A percentile compares a stretch with the other conserved stretches of the same genome.
These are phyloP conservation scores for Lepisosteus osseus DNA, from an alignment of 2,113 vertebrate genomes.

Conservation along the genomic window DNA sequence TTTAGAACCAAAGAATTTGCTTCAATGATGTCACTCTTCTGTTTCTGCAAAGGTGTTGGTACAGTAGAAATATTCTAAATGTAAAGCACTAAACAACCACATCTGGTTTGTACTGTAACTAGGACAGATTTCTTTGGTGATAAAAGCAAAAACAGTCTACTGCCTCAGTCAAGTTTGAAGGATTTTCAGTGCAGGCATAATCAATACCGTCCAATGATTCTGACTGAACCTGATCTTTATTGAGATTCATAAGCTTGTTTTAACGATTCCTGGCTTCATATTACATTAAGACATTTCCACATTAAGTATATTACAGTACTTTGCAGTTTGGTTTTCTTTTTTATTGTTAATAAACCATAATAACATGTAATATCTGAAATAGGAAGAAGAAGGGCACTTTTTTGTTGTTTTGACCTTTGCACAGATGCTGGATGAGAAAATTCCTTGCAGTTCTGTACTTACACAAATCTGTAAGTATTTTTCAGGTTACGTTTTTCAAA, in stretches of 20 bases:
- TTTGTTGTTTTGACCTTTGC: too few relatives aligned
- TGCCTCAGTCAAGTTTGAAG: background rate
- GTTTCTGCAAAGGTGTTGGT: background rate
- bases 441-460: too few relatives aligned
- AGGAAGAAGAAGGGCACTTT: too few relatives aligned
- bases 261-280: conserved; percentile 9
- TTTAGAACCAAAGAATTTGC: background rate
- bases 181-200: conserved; percentile 5
- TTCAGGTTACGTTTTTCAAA: too few relatives aligned
- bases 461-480: too few relatives aligned
- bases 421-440: too few relatives aligned
- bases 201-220: conserved; percentile 8
- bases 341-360: too few relatives aligned
- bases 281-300: conserved; percentile 4
- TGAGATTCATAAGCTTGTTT: conserved; percentile 13
- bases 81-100: background rate
- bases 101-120: background rate
- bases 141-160: background rate
- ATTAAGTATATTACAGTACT: background rate
- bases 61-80: background rate
- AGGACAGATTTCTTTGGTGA: background rate
- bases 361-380: too few relatives aligned
- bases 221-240: conserved; percentile 6
- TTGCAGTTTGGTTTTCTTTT: background rate
- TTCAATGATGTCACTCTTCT: background rate